Evolutionary conservation across 2,113 vertebrate species (phyloP).

Genomic region (Rhinopomastus cyanomelas): DNA sequence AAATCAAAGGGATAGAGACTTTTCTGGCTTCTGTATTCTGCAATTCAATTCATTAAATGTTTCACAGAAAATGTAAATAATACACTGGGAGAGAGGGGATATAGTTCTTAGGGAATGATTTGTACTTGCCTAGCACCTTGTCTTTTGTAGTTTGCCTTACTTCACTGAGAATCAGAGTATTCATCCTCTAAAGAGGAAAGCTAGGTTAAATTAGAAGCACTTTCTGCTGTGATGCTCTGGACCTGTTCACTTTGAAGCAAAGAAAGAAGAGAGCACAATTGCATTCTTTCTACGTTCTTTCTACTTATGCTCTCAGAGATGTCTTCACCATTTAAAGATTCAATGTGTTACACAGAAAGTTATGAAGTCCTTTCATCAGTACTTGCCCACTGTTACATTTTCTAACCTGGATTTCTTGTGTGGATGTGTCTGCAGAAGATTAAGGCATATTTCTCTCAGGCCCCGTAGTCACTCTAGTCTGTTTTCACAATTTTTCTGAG

Average conservation of each 20-base stretch:
- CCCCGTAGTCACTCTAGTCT: background rate
- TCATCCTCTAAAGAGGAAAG: background rate
- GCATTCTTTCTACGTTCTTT: background rate
- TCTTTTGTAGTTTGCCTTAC: background rate
- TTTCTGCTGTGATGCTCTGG: background rate
- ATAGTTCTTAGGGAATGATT: conserved; percentile 19
- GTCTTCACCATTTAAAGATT: background rate
- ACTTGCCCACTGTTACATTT: background rate
- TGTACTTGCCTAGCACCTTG: background rate
- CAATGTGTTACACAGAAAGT: background rate
- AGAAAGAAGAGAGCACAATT: background rate
- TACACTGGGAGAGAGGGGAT: background rate
- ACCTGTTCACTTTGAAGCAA: background rate
- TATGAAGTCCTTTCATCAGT: background rate
- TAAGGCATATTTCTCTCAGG: background rate
- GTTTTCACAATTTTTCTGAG: background rate
- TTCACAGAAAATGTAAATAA: conserved; percentile 16
- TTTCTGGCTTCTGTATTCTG: background rate
- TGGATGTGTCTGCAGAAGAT: background rate
- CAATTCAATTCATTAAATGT: conserved; percentile 9
- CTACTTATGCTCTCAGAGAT: background rate
- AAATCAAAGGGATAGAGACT: background rate
- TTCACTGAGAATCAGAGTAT: conserved; percentile 5
- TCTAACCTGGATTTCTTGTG: background rate
- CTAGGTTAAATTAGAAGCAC: background rate